Percentiles rank a stretch among this genome's conserved stretches.
phyloP scores from a whole-genome alignment of 53 echinoderm and acorn worm genomes.

The Paracentrotus lividus region DNA sequence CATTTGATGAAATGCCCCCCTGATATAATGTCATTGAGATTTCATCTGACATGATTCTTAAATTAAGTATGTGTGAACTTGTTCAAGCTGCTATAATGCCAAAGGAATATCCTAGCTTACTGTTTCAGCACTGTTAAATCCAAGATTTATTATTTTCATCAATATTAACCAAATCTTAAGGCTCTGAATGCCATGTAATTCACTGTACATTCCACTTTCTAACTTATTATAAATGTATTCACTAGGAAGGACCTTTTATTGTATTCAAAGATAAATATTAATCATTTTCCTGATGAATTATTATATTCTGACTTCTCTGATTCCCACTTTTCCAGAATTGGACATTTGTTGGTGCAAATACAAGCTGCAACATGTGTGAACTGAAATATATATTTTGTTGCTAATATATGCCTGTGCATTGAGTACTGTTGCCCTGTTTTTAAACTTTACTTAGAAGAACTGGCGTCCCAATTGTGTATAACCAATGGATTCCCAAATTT shows the following conservation, averaged over 20 bases:
- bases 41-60: too few relatives aligned
- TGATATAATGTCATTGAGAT: too few relatives aligned
- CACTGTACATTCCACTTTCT: not conserved
- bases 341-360: constrained; percentile 49
- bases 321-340: constrained; percentile 28
- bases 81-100: too few relatives aligned
- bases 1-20: too few relatives aligned
- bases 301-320: not conserved
- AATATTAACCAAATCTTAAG: too few relatives aligned
- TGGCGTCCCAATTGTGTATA: not conserved
- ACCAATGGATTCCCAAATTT: not conserved
- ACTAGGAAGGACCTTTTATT: not conserved
- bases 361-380: constrained; percentile 36
- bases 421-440: not conserved
- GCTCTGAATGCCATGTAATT: not conserved
- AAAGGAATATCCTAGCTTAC: too few relatives aligned
- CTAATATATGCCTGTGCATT: not conserved
- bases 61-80: too few relatives aligned
- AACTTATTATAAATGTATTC: not conserved
- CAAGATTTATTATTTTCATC: too few relatives aligned
- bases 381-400: constrained; percentile 56
- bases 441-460: not conserved
- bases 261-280: not conserved
- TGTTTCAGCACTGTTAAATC: too few relatives aligned
- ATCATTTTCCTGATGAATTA: not conserved